Evolutionary conservation across 1,140 invertebrate species (phyloP).

Genomic region (Magallana gigas): DNA sequence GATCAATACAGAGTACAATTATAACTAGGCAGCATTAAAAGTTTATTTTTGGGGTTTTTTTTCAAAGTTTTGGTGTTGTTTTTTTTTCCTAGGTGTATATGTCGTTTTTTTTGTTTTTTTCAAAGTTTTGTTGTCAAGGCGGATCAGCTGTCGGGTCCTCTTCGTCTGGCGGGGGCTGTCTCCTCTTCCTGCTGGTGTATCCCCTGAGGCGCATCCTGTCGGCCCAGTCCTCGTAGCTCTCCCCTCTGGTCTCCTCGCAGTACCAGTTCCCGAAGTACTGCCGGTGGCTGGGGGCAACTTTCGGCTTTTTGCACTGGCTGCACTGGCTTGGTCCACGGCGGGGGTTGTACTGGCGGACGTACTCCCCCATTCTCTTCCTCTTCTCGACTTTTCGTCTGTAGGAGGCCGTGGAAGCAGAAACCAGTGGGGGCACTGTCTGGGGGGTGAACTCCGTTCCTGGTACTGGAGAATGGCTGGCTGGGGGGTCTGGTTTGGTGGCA

Average conservation of each 20-base stretch:
- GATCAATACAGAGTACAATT: background rate
- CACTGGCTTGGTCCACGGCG: background rate
- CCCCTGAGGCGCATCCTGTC: background rate
- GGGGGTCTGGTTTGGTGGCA: no score
- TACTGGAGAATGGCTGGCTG: no score
- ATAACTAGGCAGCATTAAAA: slow-evolving; percentile 17
- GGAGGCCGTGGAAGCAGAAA: background rate
- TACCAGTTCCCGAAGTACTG: background rate
- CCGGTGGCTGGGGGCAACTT: background rate
- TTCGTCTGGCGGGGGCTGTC: background rate
- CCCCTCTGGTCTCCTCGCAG: background rate
- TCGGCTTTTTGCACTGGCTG: background rate
- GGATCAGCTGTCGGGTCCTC: background rate
- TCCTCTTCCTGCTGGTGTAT: background rate
- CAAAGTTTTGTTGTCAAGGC: background rate
- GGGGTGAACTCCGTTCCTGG: no score
- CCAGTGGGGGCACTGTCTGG: background rate
- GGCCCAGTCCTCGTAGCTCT: background rate
- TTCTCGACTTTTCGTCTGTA: background rate
- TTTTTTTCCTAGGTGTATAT: no score
- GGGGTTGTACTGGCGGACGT: background rate
- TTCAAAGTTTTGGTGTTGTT: background rate
- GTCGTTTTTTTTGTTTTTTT: background rate
- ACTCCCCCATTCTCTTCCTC: background rate
- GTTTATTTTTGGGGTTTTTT: background rate